A percentile compares a stretch with the other conserved stretches of the same genome.
These are phyloP conservation scores for Epinephelus moara DNA, from an alignment of 2,113 vertebrate species.

Conservation along the genomic window DNA sequence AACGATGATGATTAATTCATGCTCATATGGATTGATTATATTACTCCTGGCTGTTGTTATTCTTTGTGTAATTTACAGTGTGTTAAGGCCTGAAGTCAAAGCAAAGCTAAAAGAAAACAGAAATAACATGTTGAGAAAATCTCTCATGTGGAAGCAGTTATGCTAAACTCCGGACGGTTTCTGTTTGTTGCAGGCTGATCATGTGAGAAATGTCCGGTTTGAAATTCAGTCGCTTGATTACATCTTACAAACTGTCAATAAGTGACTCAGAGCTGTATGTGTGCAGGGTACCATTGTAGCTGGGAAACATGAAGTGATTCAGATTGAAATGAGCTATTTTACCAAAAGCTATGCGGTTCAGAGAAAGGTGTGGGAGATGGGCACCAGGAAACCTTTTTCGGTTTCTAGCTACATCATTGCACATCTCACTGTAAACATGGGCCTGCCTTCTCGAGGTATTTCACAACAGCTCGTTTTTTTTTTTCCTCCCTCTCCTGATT, in stretches of 20 bases:
- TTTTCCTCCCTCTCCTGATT: conserved; percentile 55
- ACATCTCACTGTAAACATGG: conserved; percentile 61
- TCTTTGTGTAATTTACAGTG: conserved; percentile 4
- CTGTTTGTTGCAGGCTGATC: background rate
- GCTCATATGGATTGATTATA: background rate
- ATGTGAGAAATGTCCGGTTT: conserved; percentile 19
- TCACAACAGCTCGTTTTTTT: conserved; percentile 66
- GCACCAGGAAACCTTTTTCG: conserved; percentile 40
- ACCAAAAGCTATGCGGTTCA: conserved; percentile 6
- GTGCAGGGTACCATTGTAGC: conserved; percentile 17
- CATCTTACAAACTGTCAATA: conserved; percentile 18
- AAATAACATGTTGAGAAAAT: conserved; percentile 8
- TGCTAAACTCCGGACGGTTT: background rate
- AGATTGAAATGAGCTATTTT: conserved; percentile 31
- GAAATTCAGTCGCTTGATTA: conserved; percentile 12
- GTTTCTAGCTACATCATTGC: conserved; percentile 52
- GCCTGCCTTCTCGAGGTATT: conserved; percentile 69
- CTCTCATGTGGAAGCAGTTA: conserved; percentile 2
- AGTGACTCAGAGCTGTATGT: conserved; percentile 22
- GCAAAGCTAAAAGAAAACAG: background rate
- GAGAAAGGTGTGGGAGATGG: conserved; percentile 47
- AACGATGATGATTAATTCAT: background rate
- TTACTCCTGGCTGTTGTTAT: conserved; percentile 1
- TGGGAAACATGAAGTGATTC: conserved; percentile 33
- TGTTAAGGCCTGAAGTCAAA: background rate